These are phyloP conservation scores for Stegodyphus dumicola DNA, from an alignment of 1,140 invertebrate genomes.

Conservation along the genomic window DNA sequence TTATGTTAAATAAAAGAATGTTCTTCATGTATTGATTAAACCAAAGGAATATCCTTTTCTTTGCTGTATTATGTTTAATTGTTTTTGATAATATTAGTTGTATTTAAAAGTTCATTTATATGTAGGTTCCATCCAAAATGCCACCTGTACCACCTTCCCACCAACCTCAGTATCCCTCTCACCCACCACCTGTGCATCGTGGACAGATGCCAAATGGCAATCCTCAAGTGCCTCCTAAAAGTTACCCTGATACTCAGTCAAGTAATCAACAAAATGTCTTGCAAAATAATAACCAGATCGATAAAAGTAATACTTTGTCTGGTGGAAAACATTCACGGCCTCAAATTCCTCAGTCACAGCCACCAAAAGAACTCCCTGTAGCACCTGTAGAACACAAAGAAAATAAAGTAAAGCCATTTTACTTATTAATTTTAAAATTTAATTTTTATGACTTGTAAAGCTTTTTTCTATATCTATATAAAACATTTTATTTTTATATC, in stretches of 20 bases:
- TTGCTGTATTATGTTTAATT: too few relatives aligned
- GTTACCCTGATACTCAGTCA: slow-evolving; percentile 24
- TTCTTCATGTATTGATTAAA: too few relatives aligned
- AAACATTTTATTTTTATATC: too few relatives aligned
- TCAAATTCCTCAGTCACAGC: slow-evolving; percentile 17
- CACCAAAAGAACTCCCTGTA: slow-evolving; percentile 35
- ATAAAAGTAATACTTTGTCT: not conserved
- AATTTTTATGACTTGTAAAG: not conserved
- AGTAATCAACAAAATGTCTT: slow-evolving; percentile 26
- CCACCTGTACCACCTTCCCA: slow-evolving; percentile 47
- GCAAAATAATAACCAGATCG: slow-evolving; percentile 53
- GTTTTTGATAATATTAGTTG: too few relatives aligned
- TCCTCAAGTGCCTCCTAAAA: slow-evolving; percentile 6
- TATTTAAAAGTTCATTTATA: not conserved
- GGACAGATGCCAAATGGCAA: slow-evolving; percentile 43
- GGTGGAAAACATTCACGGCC: slow-evolving; percentile 11
- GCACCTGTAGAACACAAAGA: slow-evolving; percentile 24
- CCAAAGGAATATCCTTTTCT: too few relatives aligned
- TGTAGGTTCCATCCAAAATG: slow-evolving; percentile 40
- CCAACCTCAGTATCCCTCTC: slow-evolving; percentile 23
- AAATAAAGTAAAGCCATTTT: slow-evolving; percentile 16
- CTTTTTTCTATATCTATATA: too few relatives aligned
- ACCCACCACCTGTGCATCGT: slow-evolving; percentile 31
- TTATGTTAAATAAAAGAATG: too few relatives aligned
- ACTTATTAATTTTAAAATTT: not conserved